Evolutionary conservation across 2,113 vertebrate genomes (phyloP), one percentile per base, ranked within the genome.

Genomic region (Scatophagus argus): DNA sequence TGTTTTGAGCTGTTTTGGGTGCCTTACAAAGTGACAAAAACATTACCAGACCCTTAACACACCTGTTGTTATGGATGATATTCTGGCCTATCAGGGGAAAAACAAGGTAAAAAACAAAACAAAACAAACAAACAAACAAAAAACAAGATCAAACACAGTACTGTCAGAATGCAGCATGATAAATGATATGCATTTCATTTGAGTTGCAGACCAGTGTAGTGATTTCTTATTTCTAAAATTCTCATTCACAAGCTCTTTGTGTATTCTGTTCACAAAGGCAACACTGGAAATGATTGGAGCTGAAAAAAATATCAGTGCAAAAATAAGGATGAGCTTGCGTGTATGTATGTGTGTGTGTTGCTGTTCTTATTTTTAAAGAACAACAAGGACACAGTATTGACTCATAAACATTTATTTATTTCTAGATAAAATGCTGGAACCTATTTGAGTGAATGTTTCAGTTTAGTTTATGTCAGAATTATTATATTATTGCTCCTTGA

Each of bases 401-500:
- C 74, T 71, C 46, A 74, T 90, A 83, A 90, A 91, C 66, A 83
- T 89, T 79, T 89, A 87, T 74, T 64, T 79, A 46, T 86, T 80
- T 74, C 39, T 71, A 67, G 76, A 88, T 81, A 81, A 81, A 11
- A 85, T 81, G 51, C 67, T 44, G 59, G 41, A 84, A 68, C 27
- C 59, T 73, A 39, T 77, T 46, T 79, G 69, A 85, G 72, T 81
- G 52, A 81, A 84, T 61, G 58, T 70, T 87, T 88, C 65, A 84
- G 38, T 79, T 83, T 68, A 84, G 41, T 80, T 86, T 44, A 76
- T 51, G 55, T 77, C 44, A 83, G 56, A 88, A 75, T 75, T 87
- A 79, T 88, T 88, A 77, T 77, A 83, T 88, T 84, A 74, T 84
- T 71, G 21, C 55, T 79, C 86, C 80, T 89, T 87, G 81, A 91